phyloP scores from a whole-genome alignment of 2,888 invertebrate species.

The Dicyrtomina minuta region DNA sequence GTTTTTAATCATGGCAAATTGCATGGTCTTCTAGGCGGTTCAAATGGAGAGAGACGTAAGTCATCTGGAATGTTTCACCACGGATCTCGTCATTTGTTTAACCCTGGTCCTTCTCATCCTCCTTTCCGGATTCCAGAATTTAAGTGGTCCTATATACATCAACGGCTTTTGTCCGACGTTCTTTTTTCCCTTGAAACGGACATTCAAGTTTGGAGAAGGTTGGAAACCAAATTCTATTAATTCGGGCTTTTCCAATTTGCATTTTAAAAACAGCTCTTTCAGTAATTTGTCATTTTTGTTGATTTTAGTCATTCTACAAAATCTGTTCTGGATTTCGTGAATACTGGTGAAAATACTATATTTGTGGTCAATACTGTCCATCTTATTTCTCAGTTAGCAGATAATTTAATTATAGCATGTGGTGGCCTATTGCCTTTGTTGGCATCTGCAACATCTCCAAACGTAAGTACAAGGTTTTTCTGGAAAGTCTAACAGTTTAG shows the following conservation, averaged over 20 bases:
- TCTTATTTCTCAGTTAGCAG: slow-evolving; percentile 96
- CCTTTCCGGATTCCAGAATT: slow-evolving; percentile 99
- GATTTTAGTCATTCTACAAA: slow-evolving; percentile 85
- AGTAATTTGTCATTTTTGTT: not conserved
- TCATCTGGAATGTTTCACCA: slow-evolving; percentile 52
- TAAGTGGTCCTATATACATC: slow-evolving; percentile 99
- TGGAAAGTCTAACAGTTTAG: no score
- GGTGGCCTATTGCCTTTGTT: slow-evolving; percentile 93
- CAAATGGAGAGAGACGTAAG: slow-evolving; percentile 40
- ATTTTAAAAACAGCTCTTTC: not conserved
- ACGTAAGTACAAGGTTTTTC: slow-evolving; percentile 67
- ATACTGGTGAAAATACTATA: slow-evolving; percentile 96
- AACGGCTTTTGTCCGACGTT: slow-evolving; percentile 91
- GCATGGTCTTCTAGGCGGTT: slow-evolving; percentile 4
- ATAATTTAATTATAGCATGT: slow-evolving; percentile 98
- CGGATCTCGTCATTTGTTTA: slow-evolving; percentile 79
- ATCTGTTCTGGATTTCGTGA: slow-evolving; percentile 96
- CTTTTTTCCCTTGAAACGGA: slow-evolving; percentile 96
- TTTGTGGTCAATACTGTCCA: slow-evolving; percentile 99
- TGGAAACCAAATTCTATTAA: slow-evolving; percentile 40
- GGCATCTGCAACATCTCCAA: slow-evolving; percentile 97
- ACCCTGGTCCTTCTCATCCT: slow-evolving; percentile 86
- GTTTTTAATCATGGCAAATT: no score
- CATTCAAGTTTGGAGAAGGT: slow-evolving; percentile 84
- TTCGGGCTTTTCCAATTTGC: not conserved